Base-by-base conservation (phyloP, 2,888 invertebrate genomes). In the Callinectes sapidus region DNA sequence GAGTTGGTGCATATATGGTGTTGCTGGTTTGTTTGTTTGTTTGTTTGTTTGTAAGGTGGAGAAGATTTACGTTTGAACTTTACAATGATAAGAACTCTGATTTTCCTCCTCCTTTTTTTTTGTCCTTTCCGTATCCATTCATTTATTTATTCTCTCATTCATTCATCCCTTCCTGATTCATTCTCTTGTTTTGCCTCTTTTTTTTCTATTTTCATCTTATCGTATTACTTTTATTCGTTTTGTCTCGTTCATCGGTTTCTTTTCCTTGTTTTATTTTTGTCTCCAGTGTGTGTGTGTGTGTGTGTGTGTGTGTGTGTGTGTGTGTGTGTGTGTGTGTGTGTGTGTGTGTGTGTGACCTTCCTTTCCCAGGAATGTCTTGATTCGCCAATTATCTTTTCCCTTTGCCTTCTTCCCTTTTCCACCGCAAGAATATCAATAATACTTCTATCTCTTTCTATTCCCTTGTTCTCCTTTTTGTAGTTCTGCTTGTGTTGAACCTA, bases 261-360 rank as follows among this genome's bases (percentile, higher is more conserved):
- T 61, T 18, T 61, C 1, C 18, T 18, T 61, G 2, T 23, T 5
- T 61, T 61, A n/a, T 61, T 61, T 61, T 23, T 23, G 0, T 61
- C 23, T 61, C 13, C 2, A 18, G 1, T 2, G 23, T 61, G 61
- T 61, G 18, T 61, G 18, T 18, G 18, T 61, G 23, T 61, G 23
- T 61, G 18, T 61, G 61, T 61, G 61, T 61, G 61, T 61, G 61
- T 55, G 5, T 35, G 32, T 35, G 32, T 32, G 81, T 35, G 81
- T 39, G 39, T 32, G 85, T 85, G 85, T 85, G 85, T 85, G 28
- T 77, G 71, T 77, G 71, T 77, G 28, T 77, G 71, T 35, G 85
- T 39, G 85, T 39, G 39, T 32, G 85, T 85, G 85, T 85, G 85
- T 85, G 28, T 77, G 42, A 3, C 39, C 48, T 48, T 35, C 35